Evolutionary conservation across 2,797 vertebrate genomes (phyloP).

Genomic region (Sandelia bainsii): DNA sequence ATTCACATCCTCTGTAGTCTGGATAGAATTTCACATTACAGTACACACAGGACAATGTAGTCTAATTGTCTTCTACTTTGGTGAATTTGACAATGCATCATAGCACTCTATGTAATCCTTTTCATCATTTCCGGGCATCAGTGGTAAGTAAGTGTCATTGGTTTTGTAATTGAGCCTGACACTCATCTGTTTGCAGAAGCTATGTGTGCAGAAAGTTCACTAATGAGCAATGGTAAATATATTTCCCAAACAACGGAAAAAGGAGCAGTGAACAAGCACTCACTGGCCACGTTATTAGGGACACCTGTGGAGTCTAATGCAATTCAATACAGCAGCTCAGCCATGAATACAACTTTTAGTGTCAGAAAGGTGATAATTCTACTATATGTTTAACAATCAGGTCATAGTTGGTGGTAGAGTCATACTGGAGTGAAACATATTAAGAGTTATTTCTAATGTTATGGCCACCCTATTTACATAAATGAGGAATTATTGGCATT

Average conservation of each 20-base stretch:
- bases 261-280: not conserved
- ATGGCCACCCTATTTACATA: too few relatives aligned
- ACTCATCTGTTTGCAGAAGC: slow-evolving; percentile 44
- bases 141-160: slow-evolving; percentile 39
- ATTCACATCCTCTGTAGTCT: slow-evolving; percentile 5
- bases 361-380: too few relatives aligned
- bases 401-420: too few relatives aligned
- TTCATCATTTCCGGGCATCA: slow-evolving; percentile 51
- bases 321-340: too few relatives aligned
- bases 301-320: too few relatives aligned
- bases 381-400: too few relatives aligned
- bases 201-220: slow-evolving; percentile 47
- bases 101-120: not conserved
- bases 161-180: slow-evolving; percentile 41
- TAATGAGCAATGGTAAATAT: slow-evolving; percentile 52
- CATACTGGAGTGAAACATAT: too few relatives aligned
- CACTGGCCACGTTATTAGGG: too few relatives aligned
- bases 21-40: not conserved
- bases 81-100: slow-evolving; percentile 26
- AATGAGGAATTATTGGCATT: too few relatives aligned
- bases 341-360: too few relatives aligned
- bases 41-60: not conserved
- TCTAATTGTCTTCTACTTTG: slow-evolving; percentile 32
- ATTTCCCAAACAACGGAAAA: slow-evolving; percentile 29
- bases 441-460: too few relatives aligned